Percentiles rank a stretch among this genome's conserved stretches.
Evolutionary conservation across 2,888 invertebrate genomes (phyloP).

Genomic region (Timandra comae): DNA sequence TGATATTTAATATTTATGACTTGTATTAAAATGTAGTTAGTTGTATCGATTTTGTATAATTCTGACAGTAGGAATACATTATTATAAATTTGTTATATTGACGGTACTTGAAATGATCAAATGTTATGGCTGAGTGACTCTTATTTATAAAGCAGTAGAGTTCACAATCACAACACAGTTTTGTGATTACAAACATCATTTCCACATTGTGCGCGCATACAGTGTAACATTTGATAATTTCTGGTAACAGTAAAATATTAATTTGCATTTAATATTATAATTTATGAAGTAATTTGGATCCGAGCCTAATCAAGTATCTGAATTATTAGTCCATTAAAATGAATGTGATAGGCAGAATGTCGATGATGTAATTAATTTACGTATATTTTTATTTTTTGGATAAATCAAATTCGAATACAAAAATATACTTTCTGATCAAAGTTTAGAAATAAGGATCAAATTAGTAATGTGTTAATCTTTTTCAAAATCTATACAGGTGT

Average conservation of each 20-base stretch:
- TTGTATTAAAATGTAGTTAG: constrained; percentile 59
- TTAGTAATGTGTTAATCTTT: constrained; percentile 9
- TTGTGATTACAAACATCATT: no score
- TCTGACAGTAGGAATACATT: constrained; percentile 36
- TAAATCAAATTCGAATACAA: constrained; percentile 14
- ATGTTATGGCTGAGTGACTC: no score
- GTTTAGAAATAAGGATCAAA: constrained; percentile 17
- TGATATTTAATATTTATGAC: constrained; percentile 74
- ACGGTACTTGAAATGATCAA: neutral
- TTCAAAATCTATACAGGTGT: constrained; percentile 17
- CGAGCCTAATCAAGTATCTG: constrained; percentile 50
- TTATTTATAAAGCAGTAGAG: no score
- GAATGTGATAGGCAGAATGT: constrained; percentile 40
- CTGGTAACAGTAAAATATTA: constrained; percentile 34
- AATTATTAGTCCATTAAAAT: no score
- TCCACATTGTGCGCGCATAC: no score
- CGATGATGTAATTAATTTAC: constrained; percentile 26
- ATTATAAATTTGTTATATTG: constrained; percentile 20
- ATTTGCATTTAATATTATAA: constrained; percentile 57
- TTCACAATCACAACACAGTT: no score
- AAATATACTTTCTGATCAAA: constrained; percentile 17
- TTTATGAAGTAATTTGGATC: constrained; percentile 42
- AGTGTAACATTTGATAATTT: constrained; percentile 27
- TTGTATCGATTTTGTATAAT: constrained; percentile 42
- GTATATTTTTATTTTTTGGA: constrained; percentile 19